phyloP scores from a whole-genome alignment of 2,888 invertebrate genomes.

The Aproaerema taeniolella region DNA sequence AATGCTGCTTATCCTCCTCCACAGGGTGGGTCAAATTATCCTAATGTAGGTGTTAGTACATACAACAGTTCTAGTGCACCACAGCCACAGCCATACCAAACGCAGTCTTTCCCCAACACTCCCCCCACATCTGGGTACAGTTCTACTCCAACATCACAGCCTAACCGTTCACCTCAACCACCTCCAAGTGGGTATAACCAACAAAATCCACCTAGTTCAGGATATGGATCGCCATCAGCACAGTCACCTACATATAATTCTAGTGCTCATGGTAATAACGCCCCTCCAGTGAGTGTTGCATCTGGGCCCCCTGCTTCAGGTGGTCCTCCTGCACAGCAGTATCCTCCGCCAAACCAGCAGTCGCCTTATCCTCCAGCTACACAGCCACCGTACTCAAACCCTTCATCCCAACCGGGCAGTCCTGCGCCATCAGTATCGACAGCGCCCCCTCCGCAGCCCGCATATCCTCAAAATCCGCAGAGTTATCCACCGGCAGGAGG shows the following conservation, averaged over 20 bases:
- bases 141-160: constrained; percentile 69
- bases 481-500: constrained; percentile 60
- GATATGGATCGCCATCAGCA: constrained; percentile 81
- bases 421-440: constrained; percentile 69
- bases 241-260: constrained; percentile 81
- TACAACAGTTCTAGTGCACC: constrained; percentile 67
- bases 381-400: constrained; percentile 76
- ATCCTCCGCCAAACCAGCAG: constrained; percentile 80
- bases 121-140: constrained; percentile 74
- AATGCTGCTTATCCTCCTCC: constrained; percentile 67
- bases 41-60: constrained; percentile 67
- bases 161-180: constrained; percentile 77
- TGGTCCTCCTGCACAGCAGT: constrained; percentile 79
- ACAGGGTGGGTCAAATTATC: constrained; percentile 59
- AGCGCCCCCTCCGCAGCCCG: constrained; percentile 76
- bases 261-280: constrained; percentile 73
- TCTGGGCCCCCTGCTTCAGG: constrained; percentile 67
- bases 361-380: constrained; percentile 80
- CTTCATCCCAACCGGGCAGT: constrained; percentile 73
- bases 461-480: constrained; percentile 76
- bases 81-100: constrained; percentile 68
- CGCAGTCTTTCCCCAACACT: constrained; percentile 69
- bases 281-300: constrained; percentile 65
- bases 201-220: constrained; percentile 75
- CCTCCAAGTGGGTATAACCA: constrained; percentile 72